Conservation (phyloP, 2,888 invertebrate genomes). For the Cryptus viduatorius region DNA sequence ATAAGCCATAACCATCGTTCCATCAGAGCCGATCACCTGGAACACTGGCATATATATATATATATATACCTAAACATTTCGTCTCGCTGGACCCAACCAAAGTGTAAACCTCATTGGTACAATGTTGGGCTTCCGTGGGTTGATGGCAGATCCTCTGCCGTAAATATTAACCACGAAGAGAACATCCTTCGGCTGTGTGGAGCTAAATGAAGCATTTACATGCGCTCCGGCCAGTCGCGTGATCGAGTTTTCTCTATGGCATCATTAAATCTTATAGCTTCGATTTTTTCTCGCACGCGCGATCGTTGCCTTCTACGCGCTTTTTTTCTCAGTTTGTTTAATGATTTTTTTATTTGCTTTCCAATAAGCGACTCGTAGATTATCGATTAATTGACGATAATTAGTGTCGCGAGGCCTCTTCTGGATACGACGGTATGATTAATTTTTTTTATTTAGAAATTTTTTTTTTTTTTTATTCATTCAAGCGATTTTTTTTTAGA, state of each 20-base stretch:
- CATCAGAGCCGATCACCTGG: slow-evolving; percentile 80
- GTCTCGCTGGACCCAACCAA: slow-evolving; percentile 25
- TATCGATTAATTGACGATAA: no score
- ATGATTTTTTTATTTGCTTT: slow-evolving; percentile 9
- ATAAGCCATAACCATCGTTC: slow-evolving; percentile 82
- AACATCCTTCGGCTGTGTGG: slow-evolving; percentile 46
- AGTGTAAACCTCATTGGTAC: slow-evolving; percentile 30
- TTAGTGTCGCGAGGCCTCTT: neutral
- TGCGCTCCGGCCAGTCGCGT: slow-evolving; percentile 66
- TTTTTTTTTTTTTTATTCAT: neutral
- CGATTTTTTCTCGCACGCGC: slow-evolving; percentile 65
- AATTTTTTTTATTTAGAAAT: neutral
- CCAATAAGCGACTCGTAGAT: no score
- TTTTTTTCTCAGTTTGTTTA: slow-evolving; percentile 1
- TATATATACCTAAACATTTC: slow-evolving; percentile 37
- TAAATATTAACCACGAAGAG: neutral
- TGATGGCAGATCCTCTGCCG: neutral
- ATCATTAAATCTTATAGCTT: slow-evolving; percentile 71
- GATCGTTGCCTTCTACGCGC: slow-evolving; percentile 66
- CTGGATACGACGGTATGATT: neutral
- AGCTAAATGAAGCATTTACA: slow-evolving; percentile 82
- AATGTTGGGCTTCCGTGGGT: slow-evolving; percentile 1
- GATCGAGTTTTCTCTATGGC: slow-evolving; percentile 80
- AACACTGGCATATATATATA: slow-evolving; percentile 48
- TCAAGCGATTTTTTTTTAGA: no score